Base-by-base conservation (phyloP, 2,797 vertebrate species). In the Periophthalmus magnuspinnatus region DNA sequence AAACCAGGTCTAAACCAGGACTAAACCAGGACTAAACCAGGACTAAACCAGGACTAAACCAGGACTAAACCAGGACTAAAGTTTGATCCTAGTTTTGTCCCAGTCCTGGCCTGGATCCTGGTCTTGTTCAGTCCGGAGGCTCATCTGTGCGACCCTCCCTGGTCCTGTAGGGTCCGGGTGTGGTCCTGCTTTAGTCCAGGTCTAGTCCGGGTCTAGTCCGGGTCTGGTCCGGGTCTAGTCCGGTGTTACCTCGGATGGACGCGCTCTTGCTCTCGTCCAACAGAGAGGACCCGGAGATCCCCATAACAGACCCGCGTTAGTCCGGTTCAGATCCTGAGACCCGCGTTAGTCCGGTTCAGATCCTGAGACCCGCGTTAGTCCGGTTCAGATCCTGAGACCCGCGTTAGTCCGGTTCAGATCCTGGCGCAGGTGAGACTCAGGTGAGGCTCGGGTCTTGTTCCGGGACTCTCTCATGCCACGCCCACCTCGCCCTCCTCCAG, bases 191-290 rank as follows among this genome's bases (percentile, higher is more conserved):
- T 8, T 32, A 38, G 58, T 60, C 33, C 28, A 28, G 57, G 57
- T 59, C 8, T 34, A n/a, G 57, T 17, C 57, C 57, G 1, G 56
- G 24, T 58, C 17, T 17, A 38, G 58, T 36, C 33, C 28, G 28
- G 57, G 57, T 59, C 8, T 1, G 19, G 57, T 8, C 60, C 41
- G 1, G 59, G 34, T 64, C 13, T 6, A 2, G 17, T 19, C 11
- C 16, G 22, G 47, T n/a, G 21, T 82, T 91, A 96, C 96, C 95
- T 95, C 85, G 93, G 79, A 97, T 93, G 83, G 90, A 94, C 87
- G 75, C 76, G 86, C 92, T 91, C 76, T 89, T 94, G 88, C 83
- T 86, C 70, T 95, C 95, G 85, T 96, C 95, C 91, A 97, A 89
- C 71, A 91, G 91, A 65, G 93, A 95, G 89, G 95, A 95, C 75